Evolutionary conservation across 2,797 vertebrate species (phyloP), one percentile per base, ranked within the genome.

Genomic region (Spinus pinus): DNA sequence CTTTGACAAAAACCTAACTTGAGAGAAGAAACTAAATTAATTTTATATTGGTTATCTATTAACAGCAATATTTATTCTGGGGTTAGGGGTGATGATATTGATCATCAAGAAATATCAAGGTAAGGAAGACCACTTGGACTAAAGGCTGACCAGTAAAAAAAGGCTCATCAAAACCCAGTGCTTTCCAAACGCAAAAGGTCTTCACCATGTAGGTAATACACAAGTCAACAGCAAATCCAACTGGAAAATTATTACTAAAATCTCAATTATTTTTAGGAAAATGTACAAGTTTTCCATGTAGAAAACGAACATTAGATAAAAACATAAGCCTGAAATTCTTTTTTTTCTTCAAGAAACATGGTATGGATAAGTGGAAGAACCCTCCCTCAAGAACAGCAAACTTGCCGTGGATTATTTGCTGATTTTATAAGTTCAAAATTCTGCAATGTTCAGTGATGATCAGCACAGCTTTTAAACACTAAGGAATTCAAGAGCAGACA

Each of bases 301-400:
- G 21, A 16, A 71, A 81, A 58, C 0, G 0, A 24, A 41, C 2
- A 14, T 4, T 10, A 50, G 1, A 3, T 19, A 15, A 12, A 69
- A 81, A 53, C 22, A 73, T 20, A 85, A 71, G 41, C 2, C 18
- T 53, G 9, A n/a, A 15, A n/a, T 61, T n/a, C 2, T 37, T 21
- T 30, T 53, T 73, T 28, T 4, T 1, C 22, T 2, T 7, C 11
- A 25, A 51, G 30, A 77, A 39, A 67, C 31, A 53, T 0, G 1
- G 1, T 15, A 71, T 7, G 6, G 33, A 6, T 66, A 75, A 81
- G 27, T 2, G 2, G 31, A 67, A 91, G 35, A 64, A 67, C 7
- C 33, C 17, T 46, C 25, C 28, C 14, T 50, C 9, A 56, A 31
- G 47, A 85, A 81, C 1, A 1, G 41, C 9, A 67, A 72, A 79